Conservation (phyloP, 2,113 vertebrate species). For the Panthera uncia region DNA sequence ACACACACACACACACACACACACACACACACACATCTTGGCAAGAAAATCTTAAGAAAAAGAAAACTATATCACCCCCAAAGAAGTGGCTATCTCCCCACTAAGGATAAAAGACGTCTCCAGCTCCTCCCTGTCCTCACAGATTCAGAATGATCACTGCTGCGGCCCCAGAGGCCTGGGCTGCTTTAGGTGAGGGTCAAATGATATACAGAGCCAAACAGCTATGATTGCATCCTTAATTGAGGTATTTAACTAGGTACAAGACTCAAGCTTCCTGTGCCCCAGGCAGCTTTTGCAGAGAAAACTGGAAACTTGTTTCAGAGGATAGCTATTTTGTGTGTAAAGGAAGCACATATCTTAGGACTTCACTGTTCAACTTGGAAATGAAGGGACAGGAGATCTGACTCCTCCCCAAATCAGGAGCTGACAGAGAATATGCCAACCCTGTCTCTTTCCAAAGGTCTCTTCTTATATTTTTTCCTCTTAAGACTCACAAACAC, state of each 20-base stretch:
- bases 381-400: neutral
- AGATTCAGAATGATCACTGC: neutral
- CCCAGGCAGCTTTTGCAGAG: constrained; percentile 57
- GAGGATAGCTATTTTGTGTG: neutral
- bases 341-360: neutral
- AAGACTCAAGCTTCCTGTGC: constrained; percentile 15
- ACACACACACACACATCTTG: neutral
- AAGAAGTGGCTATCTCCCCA: neutral
- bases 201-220: constrained; percentile 54
- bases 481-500: constrained; percentile 25
- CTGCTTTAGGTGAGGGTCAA: constrained; percentile 52
- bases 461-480: neutral
- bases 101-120: neutral
- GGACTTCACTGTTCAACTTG: neutral
- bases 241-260: constrained; percentile 60
- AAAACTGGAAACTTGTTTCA: neutral
- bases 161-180: neutral
- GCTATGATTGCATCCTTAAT: constrained; percentile 27
- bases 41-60: constrained; percentile 39
- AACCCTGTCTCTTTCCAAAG: neutral
- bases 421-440: neutral
- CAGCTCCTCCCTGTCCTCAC: neutral
- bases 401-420: neutral
- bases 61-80: neutral
- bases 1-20: neutral